Evolutionary conservation across 2,797 vertebrate species (phyloP), one percentile per base, ranked within the genome.

Genomic region (Sebastes trivittatus): DNA sequence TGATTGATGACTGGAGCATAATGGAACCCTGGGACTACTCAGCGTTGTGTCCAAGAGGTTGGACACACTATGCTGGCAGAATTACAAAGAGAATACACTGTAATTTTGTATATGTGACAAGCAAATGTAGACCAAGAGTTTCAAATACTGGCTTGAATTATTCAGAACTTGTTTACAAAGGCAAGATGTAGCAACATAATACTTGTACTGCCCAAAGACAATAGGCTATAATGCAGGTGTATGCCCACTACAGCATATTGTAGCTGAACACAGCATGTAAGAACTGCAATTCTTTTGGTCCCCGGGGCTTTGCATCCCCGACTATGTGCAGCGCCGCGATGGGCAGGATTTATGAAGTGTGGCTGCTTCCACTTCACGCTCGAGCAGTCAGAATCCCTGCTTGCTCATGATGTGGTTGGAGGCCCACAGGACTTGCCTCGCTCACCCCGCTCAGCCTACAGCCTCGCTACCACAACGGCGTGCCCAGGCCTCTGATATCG

Each of bases 271-370:
- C 76, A 83, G 55, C 79, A 71, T 74, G 65, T 38, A 78, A 63
- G 72, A 71, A 72, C 30, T 54, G 62, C 78, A 42, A 34, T 75
- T 69, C 25, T 66, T 87, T 78, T 83, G 69, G 77, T 77, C 72
- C 88, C 32, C 34, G 7, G 2, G 85, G 91, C 86, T 92, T 87
- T 87, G 67, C 67, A 80, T 76, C 86, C 60, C 65, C 6, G 55
- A 66, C 79, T 72, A 52, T 83, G 82, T 89, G 81, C 77, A 22
- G 71, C n/a, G 38, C 77, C 23, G 77, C 77, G 60, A 88, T 85
- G 49, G 81, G 81, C 75, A 85, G 84, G 81, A 86, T 93, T 94
- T 90, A 91, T 94, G 87, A 92, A 93, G 88, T 87, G 89, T 88
- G 87, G 86, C 91, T 74, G 72, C 79, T 90, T 79, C 84, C 69